Evolutionary conservation across 2,888 invertebrate species (phyloP), one percentile per base, ranked within the genome.

Genomic region (Mylabris sibirica): DNA sequence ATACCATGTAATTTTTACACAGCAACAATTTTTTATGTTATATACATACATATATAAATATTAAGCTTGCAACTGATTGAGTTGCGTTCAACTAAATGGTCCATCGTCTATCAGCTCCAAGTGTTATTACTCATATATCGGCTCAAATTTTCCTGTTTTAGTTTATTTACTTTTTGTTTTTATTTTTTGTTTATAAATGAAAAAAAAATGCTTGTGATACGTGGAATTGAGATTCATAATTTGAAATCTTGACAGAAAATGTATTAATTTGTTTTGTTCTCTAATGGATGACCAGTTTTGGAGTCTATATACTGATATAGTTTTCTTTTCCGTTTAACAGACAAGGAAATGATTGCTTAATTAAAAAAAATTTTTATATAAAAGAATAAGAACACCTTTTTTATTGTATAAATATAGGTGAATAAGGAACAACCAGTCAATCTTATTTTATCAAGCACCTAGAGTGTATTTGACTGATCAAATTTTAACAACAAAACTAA

Each of bases 161-260:
- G 12, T 24, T 26, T 26, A 30, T 30, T 30, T 6, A 6, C 30
- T 22, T 17, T 60, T 35, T 60, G 20, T 22, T 67, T 60, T 17
- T 53, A 11, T 68, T 62, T 11, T 41, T 41, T 14, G 4, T 41
- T 41, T 11, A 5, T 44, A 38, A 38, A 3, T 17, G 0, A 17
- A 12, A 44, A 44, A 5, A 77, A 75, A n/a, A n/a, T n/a, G 77
- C 78, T 80, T 80, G 81, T 81, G 81, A 81, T 81, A 80, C 69
- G 73, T 76, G 80, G 78, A 79, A 80, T 81, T 80, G 79, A 79
- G 70, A 70, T 70, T 66, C 26, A 64, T 74, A 75, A 72, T 75
- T 73, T 71, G 76, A 79, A 76, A 76, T 78, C 78, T 77, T 78
- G 12, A 35, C 35, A 35, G 35, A 35, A 35, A 35, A 35, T 35